Evolutionary conservation across 2,797 vertebrate genomes (phyloP), one percentile per base, ranked within the genome.

Genomic region (Eulemur albifrons): DNA sequence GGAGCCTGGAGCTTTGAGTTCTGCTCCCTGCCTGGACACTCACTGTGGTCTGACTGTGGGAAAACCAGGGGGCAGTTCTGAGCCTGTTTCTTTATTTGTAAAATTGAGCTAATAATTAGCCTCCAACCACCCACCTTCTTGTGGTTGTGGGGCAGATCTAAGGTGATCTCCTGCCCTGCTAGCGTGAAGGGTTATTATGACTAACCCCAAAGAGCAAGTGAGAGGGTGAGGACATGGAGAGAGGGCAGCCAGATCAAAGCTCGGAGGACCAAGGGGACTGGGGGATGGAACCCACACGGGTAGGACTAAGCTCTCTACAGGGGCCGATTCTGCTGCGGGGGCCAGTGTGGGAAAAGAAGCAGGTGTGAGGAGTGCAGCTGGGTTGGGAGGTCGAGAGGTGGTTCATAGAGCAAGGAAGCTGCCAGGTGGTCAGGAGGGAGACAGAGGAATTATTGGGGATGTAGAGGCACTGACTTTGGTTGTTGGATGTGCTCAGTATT

Each of bases 1-100:
- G 52, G n/a, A 75, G 23, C 27, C 70, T 32, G 11, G 50, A 88
- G 69, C 21, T 70, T 38, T 82, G 73, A 69, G 45, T 54, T 84
- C 43, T 43, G 21, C 43, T 93, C 18, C 30, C n/a, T n/a, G 7
- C 20, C 20, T 80, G 65, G 81, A 69, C 40, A 35, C 21, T 92
- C 40, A 72, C 50, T 20, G 10, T 45, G 45, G 21, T 32, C 40
- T 9, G 7, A 40, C n/a, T 82, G 40, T 93, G 95, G 88, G 94
- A 96, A 96, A 95, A 87, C 30, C n/a, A 65, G 9, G 20, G 81
- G 80, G 30, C 0, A 12, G 85, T 57, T 92, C 77, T 65, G 87
- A 91, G 80, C 11, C 70, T 87, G 80, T 81, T 96, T 92, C 87
- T 75, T 94, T 95, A 61, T 96, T 96, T 96, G 50, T 95, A 69